Base-by-base conservation (phyloP, 2,113 vertebrate genomes). In the Donacobius atricapilla region DNA sequence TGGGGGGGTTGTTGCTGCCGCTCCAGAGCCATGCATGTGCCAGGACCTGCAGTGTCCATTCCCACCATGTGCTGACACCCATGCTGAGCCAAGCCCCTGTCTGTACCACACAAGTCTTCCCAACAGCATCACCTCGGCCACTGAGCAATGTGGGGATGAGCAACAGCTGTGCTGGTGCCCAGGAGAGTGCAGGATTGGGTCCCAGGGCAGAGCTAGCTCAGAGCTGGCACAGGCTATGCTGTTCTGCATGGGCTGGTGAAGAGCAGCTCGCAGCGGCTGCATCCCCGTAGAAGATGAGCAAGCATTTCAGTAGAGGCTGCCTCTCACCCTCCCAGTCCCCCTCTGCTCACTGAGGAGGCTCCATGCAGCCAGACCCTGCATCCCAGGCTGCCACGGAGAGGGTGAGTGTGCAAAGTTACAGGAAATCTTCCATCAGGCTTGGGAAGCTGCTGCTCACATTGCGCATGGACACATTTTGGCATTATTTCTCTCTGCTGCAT, bases 51-150 rank as follows among this genome's bases (percentile, higher is more conserved):
- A 64, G 5, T 13, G 56, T 35, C 51, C n/a, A 7, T 40, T 82
- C 24, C 69, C 61, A 64, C n/a, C 19, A 1, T 1, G 7, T 12
- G 9, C 0, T 7, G 54, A 45, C 9, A 51, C 30, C 25, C 16
- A 37, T 0, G 0, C 24, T 0, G 9, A 77, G 54, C 51, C 48
- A n/a, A 83, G 47, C 16, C 76, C 15, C 40, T 0, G 2, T 16
- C 85, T 87, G 53, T 57, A 33, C 13, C 56, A 25, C 11, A 4
- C 10, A 44, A 10, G 1, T 31, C 76, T 45, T 89, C 57, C 60
- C 50, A 63, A 28, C 23, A 75, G 51, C 73, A 51, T 33, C 33
- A 5, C 33, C 53, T 75, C 44, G 31, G 23, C 65, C 11, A 1
- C 2, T 42, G 60, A 39, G 84, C 35, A 15, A 8, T 1, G 39